phyloP scores from a whole-genome alignment of 92 coral and sea anemone genomes.

The Scolanthus callimorphus region DNA sequence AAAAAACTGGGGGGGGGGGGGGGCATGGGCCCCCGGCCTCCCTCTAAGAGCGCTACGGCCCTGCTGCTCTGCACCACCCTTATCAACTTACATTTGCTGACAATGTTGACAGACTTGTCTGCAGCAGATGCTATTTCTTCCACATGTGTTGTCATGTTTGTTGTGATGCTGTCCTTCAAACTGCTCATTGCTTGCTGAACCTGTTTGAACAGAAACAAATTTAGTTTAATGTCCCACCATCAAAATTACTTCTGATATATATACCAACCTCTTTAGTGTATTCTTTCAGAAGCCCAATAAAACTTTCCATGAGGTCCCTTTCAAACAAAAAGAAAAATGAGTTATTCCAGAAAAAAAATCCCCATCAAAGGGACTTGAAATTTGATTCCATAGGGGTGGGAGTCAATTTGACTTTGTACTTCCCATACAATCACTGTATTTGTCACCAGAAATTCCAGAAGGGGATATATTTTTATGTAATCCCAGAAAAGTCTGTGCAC shows the following conservation, averaged over 20 bases:
- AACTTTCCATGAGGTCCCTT: slow-evolving; percentile 90
- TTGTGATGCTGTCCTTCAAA: slow-evolving; percentile 66
- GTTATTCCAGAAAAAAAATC: not conserved
- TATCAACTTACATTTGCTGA: slow-evolving; percentile 71
- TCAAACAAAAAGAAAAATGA: too few relatives aligned
- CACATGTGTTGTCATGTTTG: slow-evolving; percentile 50
- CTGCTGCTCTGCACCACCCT: too few relatives aligned
- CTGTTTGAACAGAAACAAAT: slow-evolving; percentile 37
- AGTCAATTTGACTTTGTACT: too few relatives aligned
- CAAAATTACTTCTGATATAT: too few relatives aligned
- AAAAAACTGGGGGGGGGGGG: too few relatives aligned
- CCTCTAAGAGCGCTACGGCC: too few relatives aligned
- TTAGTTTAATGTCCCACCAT: too few relatives aligned
- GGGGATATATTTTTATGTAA: too few relatives aligned
- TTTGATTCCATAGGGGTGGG: not conserved
- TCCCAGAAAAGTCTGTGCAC: too few relatives aligned
- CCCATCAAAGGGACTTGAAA: not conserved
- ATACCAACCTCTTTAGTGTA: slow-evolving; percentile 93
- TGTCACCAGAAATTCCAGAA: too few relatives aligned
- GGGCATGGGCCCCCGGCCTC: too few relatives aligned
- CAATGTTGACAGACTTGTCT: slow-evolving; percentile 53
- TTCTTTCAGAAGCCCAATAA: slow-evolving; percentile 85
- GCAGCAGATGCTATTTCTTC: slow-evolving; percentile 73
- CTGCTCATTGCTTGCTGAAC: slow-evolving; percentile 78
- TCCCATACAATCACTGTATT: too few relatives aligned